These are phyloP conservation scores for Grus americana DNA, from an alignment of 2,113 vertebrate species.

Conservation along the genomic window DNA sequence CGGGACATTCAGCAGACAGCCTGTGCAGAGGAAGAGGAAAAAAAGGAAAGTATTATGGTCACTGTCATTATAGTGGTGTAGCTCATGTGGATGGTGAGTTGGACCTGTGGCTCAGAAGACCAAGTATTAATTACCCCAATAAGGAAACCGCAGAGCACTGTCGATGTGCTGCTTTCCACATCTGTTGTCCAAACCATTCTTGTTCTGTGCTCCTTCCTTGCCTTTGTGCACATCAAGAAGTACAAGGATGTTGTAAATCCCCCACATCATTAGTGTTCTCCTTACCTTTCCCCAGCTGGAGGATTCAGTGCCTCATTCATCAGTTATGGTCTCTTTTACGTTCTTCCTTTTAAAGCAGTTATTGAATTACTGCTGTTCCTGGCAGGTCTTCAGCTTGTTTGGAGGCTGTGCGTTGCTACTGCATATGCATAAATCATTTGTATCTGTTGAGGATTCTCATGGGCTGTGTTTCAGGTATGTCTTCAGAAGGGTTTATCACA, in stretches of 20 bases:
- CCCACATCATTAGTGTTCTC: not conserved
- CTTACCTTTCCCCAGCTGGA: not conserved
- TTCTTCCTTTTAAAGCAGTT: not conserved
- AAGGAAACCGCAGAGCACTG: not conserved
- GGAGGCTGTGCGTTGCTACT: not conserved
- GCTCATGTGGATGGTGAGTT: not conserved
- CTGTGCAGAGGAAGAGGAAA: not conserved
- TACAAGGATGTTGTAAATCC: not conserved
- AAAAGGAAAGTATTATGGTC: fast-evolving
- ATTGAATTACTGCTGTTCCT: not conserved
- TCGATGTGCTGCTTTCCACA: not conserved
- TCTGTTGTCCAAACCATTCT: not conserved
- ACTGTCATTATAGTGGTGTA: not conserved
- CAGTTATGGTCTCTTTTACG: not conserved
- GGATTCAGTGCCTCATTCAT: not conserved
- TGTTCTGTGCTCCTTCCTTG: not conserved
- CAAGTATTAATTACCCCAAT: not conserved
- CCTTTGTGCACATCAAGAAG: not conserved
- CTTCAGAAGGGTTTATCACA: not conserved
- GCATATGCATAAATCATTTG: not conserved
- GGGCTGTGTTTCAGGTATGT: not conserved
- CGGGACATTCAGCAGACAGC: not conserved
- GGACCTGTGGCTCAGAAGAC: not conserved
- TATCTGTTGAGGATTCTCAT: not conserved
- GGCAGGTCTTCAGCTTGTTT: not conserved